Conservation (phyloP, 2,888 invertebrate genomes). For the Clusia tigrina region DNA sequence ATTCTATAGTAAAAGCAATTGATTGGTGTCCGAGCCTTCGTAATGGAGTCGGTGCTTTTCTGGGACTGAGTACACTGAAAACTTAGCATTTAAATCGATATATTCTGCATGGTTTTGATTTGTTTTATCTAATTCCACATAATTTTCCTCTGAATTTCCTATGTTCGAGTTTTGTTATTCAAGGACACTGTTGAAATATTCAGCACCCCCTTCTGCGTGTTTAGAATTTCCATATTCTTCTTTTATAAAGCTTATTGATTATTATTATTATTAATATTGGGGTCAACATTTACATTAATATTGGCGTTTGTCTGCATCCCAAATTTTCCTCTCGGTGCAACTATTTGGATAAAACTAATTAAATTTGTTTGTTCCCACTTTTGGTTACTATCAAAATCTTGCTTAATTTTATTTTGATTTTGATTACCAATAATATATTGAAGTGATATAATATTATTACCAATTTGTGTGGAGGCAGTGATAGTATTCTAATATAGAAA, state of each 20-base stretch:
- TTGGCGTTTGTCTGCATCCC: no score
- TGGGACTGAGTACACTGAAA: slow-evolving; percentile 38
- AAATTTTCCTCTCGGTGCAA: no score
- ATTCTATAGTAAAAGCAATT: slow-evolving; percentile 45
- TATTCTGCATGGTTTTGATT: no score
- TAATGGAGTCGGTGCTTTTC: slow-evolving; percentile 17
- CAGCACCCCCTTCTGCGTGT: no score
- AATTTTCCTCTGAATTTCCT: no score
- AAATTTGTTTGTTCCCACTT: slow-evolving; percentile 28
- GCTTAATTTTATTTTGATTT: slow-evolving; percentile 45
- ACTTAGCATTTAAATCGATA: no score
- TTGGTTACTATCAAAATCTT: slow-evolving; percentile 39
- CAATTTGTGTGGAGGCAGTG: slow-evolving; percentile 46
- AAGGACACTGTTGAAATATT: slow-evolving; percentile 37
- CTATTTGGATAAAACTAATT: no score
- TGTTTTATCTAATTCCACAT: no score
- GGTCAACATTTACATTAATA: no score
- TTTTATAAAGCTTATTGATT: neutral
- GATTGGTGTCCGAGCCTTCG: slow-evolving; percentile 35
- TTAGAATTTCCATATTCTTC: no score
- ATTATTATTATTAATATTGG: no score
- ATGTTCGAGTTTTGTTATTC: slow-evolving; percentile 35
- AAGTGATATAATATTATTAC: slow-evolving; percentile 46
- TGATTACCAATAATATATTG: slow-evolving; percentile 46
- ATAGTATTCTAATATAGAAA: slow-evolving; percentile 47